Conservation (phyloP, 2,888 invertebrate genomes). For the Stenichneumon culpator region DNA sequence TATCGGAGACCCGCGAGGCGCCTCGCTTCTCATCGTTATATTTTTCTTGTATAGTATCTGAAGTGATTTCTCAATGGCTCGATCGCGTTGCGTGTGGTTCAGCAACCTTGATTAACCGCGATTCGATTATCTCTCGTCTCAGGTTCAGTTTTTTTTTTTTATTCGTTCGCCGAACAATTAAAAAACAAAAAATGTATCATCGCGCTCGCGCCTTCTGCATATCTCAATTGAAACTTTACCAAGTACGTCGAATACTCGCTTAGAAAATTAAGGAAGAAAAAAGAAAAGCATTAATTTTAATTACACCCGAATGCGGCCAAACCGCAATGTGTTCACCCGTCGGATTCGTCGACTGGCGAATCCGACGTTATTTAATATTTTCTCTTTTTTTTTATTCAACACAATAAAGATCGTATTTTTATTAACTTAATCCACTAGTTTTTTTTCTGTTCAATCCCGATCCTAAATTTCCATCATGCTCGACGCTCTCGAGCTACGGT, state of each 20-base stretch:
- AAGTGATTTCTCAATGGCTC: conserved; percentile 20
- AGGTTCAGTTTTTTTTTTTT: conserved; percentile 59
- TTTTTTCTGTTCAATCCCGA: conserved; percentile 4
- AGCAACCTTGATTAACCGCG: conserved; percentile 42
- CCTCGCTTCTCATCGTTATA: conserved; percentile 1
- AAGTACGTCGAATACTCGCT: conserved; percentile 62
- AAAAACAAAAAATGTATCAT: conserved; percentile 27
- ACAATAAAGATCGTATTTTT: conserved; percentile 72
- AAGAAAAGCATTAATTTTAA: conserved; percentile 48
- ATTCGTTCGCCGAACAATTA: conserved; percentile 63
- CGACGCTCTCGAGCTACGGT: not conserved
- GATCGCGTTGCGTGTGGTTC: conserved; percentile 36
- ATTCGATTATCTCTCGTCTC: conserved; percentile 63
- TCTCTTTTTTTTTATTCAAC: conserved; percentile 71
- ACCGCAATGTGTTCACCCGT: conserved; percentile 81
- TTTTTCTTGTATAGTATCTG: conserved; percentile 4
- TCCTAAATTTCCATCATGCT: too few relatives aligned
- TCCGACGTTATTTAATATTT: conserved; percentile 74
- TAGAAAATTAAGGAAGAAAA: conserved; percentile 49
- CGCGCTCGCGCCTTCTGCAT: conserved; percentile 27
- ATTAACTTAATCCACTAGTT: conserved; percentile 41
- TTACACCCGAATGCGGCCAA: conserved; percentile 63
- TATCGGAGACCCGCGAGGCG: not conserved
- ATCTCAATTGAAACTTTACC: conserved; percentile 24
- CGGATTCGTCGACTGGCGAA: conserved; percentile 68